These are phyloP conservation scores for Trachelipus rathkii DNA, from an alignment of 1,140 invertebrate species.

Conservation along the genomic window DNA sequence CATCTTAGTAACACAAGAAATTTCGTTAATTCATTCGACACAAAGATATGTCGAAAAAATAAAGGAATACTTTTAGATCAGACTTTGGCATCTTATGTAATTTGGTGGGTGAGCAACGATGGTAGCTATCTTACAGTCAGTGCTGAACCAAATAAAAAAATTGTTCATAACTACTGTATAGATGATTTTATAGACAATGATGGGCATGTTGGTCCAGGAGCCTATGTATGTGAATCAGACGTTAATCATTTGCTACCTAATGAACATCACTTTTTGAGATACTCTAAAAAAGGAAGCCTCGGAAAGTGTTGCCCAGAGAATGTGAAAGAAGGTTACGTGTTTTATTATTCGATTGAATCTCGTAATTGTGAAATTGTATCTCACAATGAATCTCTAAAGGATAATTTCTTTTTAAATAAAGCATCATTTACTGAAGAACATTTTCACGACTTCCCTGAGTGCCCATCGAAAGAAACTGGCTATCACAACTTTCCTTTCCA, in stretches of 20 bases:
- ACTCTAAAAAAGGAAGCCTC: neutral
- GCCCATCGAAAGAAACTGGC: neutral
- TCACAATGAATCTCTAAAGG: neutral
- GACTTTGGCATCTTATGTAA: neutral
- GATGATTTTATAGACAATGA: neutral
- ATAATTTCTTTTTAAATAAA: neutral
- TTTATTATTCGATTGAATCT: neutral
- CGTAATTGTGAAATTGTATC: neutral
- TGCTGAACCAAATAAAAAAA: neutral
- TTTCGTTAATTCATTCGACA: neutral
- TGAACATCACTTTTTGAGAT: constrained; percentile 3
- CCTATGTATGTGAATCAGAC: neutral
- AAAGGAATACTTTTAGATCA: constrained; percentile 6
- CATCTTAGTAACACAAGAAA: neutral
- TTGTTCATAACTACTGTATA: neutral
- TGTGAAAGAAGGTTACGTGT: neutral
- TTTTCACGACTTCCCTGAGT: neutral
- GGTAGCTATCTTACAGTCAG: constrained; percentile 1
- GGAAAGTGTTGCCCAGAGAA: constrained; percentile 5
- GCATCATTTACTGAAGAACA: neutral
- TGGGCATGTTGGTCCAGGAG: neutral
- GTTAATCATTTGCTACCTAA: neutral
- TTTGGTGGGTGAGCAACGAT: constrained; percentile 3
- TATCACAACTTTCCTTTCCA: neutral
- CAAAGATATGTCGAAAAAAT: neutral